Evolutionary conservation across 2,113 vertebrate genomes (phyloP).

Genomic region (Haplochromis vanheusdeni): DNA sequence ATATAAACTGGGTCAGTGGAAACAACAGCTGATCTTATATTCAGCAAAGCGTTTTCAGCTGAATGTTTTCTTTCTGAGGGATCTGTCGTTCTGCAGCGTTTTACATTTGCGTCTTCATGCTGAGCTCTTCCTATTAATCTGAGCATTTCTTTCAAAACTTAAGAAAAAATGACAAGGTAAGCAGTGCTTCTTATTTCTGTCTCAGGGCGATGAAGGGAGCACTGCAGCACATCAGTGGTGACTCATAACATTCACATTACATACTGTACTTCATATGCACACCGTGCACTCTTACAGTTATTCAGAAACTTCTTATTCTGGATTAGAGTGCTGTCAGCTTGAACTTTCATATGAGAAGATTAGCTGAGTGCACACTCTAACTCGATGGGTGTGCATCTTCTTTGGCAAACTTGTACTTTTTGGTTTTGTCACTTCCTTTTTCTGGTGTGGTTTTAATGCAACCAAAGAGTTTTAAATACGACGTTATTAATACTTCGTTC

Average conservation of each 20-base stretch:
- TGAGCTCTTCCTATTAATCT: not conserved
- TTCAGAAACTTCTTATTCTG: not conserved
- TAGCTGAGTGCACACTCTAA: not conserved
- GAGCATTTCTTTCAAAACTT: not conserved
- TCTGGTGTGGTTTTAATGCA: not conserved
- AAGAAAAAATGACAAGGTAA: not conserved
- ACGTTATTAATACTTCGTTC: fast-evolving
- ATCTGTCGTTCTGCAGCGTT: not conserved
- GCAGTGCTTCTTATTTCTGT: not conserved
- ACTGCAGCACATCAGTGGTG: not conserved
- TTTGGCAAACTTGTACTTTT: not conserved
- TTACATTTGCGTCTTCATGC: not conserved
- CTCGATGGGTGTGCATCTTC: fast-evolving
- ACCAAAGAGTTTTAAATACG: not conserved
- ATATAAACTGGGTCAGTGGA: not conserved
- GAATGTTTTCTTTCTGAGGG: not conserved
- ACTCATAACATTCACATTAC: not conserved
- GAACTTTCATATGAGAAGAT: not conserved
- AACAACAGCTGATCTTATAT: not conserved
- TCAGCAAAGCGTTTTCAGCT: not conserved
- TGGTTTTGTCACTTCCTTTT: not conserved
- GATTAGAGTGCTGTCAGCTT: not conserved
- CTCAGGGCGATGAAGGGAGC: not conserved
- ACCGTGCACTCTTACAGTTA: not conserved
- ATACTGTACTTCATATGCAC: not conserved